Base-by-base conservation (phyloP, 2,888 invertebrate genomes). In the Xestia sexstrigata region DNA sequence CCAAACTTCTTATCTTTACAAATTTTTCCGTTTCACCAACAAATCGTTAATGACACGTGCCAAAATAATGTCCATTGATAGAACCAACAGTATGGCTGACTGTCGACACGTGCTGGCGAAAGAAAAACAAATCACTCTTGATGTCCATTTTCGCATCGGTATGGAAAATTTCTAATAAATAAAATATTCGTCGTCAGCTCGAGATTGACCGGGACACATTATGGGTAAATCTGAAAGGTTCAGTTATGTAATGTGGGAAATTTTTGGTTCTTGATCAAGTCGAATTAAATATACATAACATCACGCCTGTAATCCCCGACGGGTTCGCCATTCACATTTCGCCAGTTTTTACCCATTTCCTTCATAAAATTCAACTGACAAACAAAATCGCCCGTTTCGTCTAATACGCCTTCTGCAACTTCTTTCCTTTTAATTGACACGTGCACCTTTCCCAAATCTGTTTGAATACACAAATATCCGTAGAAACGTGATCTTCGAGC, bases 401-500 rank as follows among this genome's bases (percentile, higher is more conserved):
- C 4, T 2, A 3, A 49, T 45, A n/a, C 4, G 23, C 39, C 85
- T 82, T 83, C 83, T 86, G 86, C 6, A 7, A 0, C 20, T 66
- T 39, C 17, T 45, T 62, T 1, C 0, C 0, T 1, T 0, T 13
- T 3, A 5, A 42, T 1, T 4, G n/a, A 63, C 86, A 82, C 76
- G 82, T 86, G 78, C 47, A 17, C 60, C 68, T 82, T 76, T 76
- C 86, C 47, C 60, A 35, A 77, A 86, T 77, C 39, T 49, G 69
- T 65, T 4, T 62, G 52, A 70, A 76, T 65, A 42, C 69, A 82
- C n/a, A 82, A 55, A 72, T 70, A 65, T 66, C 47, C 45, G 15
- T 13, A n/a, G 55, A 62, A 77, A 86, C 83, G 78, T 86, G 86
- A 86, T 62, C 62, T 77, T 83, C 78, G 2, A 66, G 15, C 0